A percentile compares a stretch with the other conserved stretches of the same genome.
phyloP scores from a whole-genome alignment of 2,888 invertebrate species.

The Drymonia ruficornis region DNA sequence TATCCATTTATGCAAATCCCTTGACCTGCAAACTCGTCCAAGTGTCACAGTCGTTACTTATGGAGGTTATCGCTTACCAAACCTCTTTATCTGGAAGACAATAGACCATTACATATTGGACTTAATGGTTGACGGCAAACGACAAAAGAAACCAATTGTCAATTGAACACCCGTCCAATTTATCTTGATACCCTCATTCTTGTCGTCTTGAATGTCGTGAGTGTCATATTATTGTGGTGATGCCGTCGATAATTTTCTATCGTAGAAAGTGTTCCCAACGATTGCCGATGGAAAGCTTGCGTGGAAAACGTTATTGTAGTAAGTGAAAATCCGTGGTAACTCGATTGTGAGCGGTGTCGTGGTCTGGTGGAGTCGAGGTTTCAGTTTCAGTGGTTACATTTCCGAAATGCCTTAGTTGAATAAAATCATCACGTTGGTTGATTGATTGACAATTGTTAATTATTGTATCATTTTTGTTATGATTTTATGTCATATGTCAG shows the following conservation, averaged over 20 bases:
- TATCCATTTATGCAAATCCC: slow-evolving; percentile 1
- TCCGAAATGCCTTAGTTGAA: not conserved
- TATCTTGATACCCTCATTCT: slow-evolving; percentile 17
- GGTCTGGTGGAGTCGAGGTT: not conserved
- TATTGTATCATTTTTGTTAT: not conserved
- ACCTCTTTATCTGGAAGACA: slow-evolving; percentile 44
- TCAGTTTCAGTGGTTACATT: not conserved
- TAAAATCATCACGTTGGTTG: not conserved
- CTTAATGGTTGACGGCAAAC: slow-evolving; percentile 44
- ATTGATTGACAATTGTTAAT: not conserved
- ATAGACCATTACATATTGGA: slow-evolving; percentile 52
- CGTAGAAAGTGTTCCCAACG: slow-evolving; percentile 67
- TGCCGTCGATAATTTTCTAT: slow-evolving; percentile 50
- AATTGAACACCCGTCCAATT: slow-evolving; percentile 37
- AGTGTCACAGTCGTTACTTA: slow-evolving; percentile 23
- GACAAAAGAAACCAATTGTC: slow-evolving; percentile 61
- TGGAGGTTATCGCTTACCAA: slow-evolving; percentile 36
- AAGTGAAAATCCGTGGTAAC: slow-evolving; percentile 57
- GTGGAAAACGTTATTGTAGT: slow-evolving; percentile 66
- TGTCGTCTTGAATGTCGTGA: slow-evolving; percentile 11
- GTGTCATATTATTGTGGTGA: slow-evolving; percentile 34
- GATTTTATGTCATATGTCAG: no score
- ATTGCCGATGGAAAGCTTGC: slow-evolving; percentile 50
- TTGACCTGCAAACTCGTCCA: slow-evolving; percentile 5
- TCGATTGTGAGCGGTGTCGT: slow-evolving; percentile 29